Percentiles rank a stretch among this genome's conserved stretches.
Conservation (phyloP, 2,888 invertebrate genomes). For the Hypena proboscidalis region DNA sequence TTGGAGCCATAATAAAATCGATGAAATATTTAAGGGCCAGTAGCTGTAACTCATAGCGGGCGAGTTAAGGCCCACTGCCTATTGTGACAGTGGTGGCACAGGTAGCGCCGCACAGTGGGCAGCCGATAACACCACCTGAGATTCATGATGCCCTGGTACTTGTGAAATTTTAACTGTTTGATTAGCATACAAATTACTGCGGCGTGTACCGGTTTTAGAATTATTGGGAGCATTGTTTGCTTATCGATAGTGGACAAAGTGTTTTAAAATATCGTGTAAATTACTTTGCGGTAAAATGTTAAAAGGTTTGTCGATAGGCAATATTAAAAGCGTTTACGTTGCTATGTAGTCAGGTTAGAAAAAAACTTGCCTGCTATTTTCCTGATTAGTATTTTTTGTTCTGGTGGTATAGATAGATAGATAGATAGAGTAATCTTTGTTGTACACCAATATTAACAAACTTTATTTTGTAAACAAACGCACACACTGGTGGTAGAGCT, state of each 20-base stretch:
- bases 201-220: conserved; percentile 11
- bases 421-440: no score
- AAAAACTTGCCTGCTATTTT: no score
- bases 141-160: conserved; percentile 41
- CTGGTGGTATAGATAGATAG: no score
- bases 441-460: no score
- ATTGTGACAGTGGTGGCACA: conserved; percentile 70
- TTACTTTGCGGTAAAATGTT: background rate
- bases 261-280: background rate
- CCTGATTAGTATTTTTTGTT: no score
- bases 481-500: no score
- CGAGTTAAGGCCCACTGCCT: conserved; percentile 57
- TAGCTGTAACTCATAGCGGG: conserved; percentile 72
- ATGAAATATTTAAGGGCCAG: conserved; percentile 82
- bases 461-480: no score
- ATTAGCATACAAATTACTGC: conserved; percentile 48
- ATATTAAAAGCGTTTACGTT: no score
- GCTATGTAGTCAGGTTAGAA: no score
- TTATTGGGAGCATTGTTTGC: conserved; percentile 2
- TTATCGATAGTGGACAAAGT: background rate
- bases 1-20: conserved; percentile 85
- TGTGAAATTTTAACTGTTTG: conserved; percentile 49
- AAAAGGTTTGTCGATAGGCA: no score
- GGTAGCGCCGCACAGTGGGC: conserved; percentile 71
- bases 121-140: conserved; percentile 48